Evolutionary conservation across 2,888 invertebrate genomes (phyloP).

Genomic region (Sesamia inferens): DNA sequence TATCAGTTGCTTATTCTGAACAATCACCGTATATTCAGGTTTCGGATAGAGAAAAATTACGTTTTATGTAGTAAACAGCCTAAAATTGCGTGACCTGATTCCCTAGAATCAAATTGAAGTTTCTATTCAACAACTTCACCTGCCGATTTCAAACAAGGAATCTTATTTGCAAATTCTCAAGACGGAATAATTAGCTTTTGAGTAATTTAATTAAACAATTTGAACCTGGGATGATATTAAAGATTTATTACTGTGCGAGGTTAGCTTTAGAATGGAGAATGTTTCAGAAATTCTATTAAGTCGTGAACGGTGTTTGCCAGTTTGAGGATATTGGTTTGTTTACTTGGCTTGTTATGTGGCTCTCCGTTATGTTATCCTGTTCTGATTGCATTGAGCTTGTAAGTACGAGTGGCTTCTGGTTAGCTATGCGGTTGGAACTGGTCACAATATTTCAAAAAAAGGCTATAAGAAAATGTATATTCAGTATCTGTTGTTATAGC

Average conservation of each 20-base stretch:
- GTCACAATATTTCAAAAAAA: too few relatives aligned
- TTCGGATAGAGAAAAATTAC: too few relatives aligned
- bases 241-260: conserved; percentile 53
- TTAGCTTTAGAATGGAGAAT: conserved; percentile 42
- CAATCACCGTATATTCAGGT: too few relatives aligned
- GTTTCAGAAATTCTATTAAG: conserved; percentile 46
- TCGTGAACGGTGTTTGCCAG: conserved; percentile 18
- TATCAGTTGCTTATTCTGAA: too few relatives aligned
- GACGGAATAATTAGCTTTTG: conserved; percentile 65
- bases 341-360: neutral
- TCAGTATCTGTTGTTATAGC: too few relatives aligned
- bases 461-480: too few relatives aligned
- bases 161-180: conserved; percentile 62
- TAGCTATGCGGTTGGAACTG: too few relatives aligned
- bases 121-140: conserved; percentile 52
- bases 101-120: conserved; percentile 40
- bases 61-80: neutral
- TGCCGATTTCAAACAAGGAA: conserved; percentile 51
- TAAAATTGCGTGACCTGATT: conserved; percentile 44
- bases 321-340: conserved; percentile 8
- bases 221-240: conserved; percentile 61
- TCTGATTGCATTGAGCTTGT: neutral
- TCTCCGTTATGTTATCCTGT: neutral
- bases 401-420: too few relatives aligned
- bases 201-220: conserved; percentile 67